A percentile compares a stretch with the other conserved stretches of the same genome.
Conservation (phyloP, 2,113 vertebrate species). For the Pomatostomus ruficeps region DNA sequence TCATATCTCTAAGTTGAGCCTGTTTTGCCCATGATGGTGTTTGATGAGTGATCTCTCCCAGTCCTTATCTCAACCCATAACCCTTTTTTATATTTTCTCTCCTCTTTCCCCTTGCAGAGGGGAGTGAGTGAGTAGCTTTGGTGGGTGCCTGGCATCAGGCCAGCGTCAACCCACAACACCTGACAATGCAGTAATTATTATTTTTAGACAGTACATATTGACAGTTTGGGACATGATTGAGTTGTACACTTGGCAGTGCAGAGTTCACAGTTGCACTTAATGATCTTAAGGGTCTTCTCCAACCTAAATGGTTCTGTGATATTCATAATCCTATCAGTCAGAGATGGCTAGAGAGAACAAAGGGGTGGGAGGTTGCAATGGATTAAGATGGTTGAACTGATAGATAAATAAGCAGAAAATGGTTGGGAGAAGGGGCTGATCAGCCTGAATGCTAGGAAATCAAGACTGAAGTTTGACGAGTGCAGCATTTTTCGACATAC, state of each 20-base stretch:
- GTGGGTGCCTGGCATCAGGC: neutral
- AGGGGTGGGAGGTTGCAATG: neutral
- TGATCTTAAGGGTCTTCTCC: neutral
- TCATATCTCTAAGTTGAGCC: neutral
- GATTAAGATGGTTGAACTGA: neutral
- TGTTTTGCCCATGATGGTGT: neutral
- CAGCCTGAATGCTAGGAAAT: neutral
- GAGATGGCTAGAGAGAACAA: neutral
- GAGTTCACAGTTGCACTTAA: neutral
- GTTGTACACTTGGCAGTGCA: neutral
- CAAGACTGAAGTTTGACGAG: neutral
- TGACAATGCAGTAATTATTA: neutral
- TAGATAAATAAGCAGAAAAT: neutral
- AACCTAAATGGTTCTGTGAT: neutral
- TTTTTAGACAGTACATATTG: neutral
- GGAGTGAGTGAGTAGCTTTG: neutral
- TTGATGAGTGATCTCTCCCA: neutral
- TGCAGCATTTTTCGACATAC: neutral
- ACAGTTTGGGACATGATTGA: neutral
- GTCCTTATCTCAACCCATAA: neutral
- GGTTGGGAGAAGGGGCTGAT: neutral
- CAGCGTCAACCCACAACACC: rapidly evolving
- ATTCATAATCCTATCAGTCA: neutral
- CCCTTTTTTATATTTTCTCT: neutral
- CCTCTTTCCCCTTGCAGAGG: neutral